Evolutionary conservation across 2,797 vertebrate genomes (phyloP), one percentile per base, ranked within the genome.

Genomic region (Tokudaia muenninki): DNA sequence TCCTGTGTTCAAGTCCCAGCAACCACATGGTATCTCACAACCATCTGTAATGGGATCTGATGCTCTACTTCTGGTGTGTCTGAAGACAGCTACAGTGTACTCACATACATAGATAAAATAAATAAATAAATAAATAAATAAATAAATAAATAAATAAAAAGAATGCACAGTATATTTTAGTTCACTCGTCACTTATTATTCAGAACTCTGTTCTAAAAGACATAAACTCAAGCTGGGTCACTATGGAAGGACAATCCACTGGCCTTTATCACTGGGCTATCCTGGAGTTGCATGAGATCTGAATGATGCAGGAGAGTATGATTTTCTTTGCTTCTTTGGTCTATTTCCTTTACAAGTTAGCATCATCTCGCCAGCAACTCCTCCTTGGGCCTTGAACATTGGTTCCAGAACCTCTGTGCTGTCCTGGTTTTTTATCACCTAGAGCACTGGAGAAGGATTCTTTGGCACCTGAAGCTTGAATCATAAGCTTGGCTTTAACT

Each of bases 181-280:
- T 59, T 84, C 47, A 74, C 29, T 52, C 47, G 92, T 77, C 44
- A 80, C 61, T 92, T 88, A 93, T 79, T 87, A 87, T 86, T 70
- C 80, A 84, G 79, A 77, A 96, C 83, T 91, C 75, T 59, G 34
- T 79, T 83, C 67, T 82, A 80, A 79, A 93, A 24, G 84, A 91
- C 59, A 83, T n/a, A 74, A 55, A 50, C 72, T 52, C n/a, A 96
- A 90, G 81, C 16, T 50, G 19, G 37, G 80, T 92, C 83, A 72
- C 88, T 55, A 41, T 6, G 2, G 80, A 77, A 81, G 83, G 52
- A 75, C 59, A 59, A 86, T 6, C 26, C 19, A n/a, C n/a, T 63
- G 29, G 77, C 41, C 83, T 88, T 87, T 61, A 16, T 57, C 59
- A 84, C n/a, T 57, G 78, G 82, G 81, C 21, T 55, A 92, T 50